Conservation (phyloP, 53 echinoderm and acorn worm genomes). For the Holothuria scabra region DNA sequence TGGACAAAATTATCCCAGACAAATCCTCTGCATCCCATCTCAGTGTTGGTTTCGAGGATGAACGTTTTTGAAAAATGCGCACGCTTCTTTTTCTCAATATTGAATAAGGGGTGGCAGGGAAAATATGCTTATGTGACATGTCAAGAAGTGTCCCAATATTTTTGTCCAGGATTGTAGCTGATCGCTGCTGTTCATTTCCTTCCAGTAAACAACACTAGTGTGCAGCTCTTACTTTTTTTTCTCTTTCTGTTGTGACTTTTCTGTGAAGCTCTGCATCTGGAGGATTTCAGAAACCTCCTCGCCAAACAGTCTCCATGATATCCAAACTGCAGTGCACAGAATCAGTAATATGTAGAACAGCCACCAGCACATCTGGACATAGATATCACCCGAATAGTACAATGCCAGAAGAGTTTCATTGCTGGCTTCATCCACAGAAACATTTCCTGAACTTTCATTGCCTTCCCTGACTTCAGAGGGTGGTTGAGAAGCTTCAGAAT, state of each 20-base stretch:
- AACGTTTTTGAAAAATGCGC: too few species aligned
- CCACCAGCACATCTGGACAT: slow-evolving; percentile 76
- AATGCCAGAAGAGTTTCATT: slow-evolving; percentile 38
- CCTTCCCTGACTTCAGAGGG: slow-evolving; percentile 1
- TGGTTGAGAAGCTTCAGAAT: slow-evolving; percentile 23
- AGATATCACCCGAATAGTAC: slow-evolving; percentile 75
- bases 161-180: too few species aligned
- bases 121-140: too few species aligned
- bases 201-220: too few species aligned
- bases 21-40: too few species aligned
- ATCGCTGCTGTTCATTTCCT: too few species aligned
- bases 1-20: too few species aligned
- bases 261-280: slow-evolving; percentile 22
- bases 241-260: slow-evolving; percentile 15
- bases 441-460: slow-evolving; percentile 3
- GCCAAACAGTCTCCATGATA: slow-evolving; percentile 75
- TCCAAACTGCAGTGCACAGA: slow-evolving; percentile 51
- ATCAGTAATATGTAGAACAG: slow-evolving; percentile 54
- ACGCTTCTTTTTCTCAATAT: too few species aligned
- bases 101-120: too few species aligned
- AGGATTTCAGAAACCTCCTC: slow-evolving; percentile 64
- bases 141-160: too few species aligned
- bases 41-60: too few species aligned
- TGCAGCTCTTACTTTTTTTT: neutral
- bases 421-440: slow-evolving; percentile 7